Percentiles rank a stretch among this genome's conserved stretches.
Conservation (phyloP, 2,113 vertebrate genomes). For the Regulus satrapa region DNA sequence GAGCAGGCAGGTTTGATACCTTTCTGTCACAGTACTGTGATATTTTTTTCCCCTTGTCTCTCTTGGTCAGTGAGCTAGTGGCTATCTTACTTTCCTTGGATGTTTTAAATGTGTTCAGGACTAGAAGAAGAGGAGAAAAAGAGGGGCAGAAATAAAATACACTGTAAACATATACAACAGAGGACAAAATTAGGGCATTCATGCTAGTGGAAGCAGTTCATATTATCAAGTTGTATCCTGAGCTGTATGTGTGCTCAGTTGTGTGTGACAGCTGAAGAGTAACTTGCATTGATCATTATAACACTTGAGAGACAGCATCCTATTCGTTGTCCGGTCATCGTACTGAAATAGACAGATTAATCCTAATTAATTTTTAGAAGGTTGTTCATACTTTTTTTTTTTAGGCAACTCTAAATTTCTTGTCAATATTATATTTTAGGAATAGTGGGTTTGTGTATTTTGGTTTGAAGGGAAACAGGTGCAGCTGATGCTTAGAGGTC, state of each 20-base stretch:
- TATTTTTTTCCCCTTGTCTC: accelerated
- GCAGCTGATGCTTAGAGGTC: background rate
- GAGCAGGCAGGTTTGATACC: background rate
- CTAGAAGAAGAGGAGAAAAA: background rate
- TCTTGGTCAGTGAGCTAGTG: background rate
- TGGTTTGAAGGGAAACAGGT: background rate
- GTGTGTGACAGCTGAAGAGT: background rate
- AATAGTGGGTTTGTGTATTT: background rate
- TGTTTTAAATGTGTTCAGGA: background rate
- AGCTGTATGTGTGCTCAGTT: background rate
- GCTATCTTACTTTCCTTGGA: background rate
- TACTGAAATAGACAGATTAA: background rate
- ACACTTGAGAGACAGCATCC: background rate
- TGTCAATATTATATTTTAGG: background rate
- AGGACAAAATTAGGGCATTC: background rate
- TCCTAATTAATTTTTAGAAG: background rate
- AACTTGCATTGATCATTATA: background rate
- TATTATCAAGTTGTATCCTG: background rate
- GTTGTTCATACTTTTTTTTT: background rate
- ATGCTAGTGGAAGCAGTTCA: background rate
- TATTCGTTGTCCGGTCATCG: background rate
- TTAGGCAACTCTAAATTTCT: background rate
- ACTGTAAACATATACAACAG: background rate
- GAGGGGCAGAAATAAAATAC: background rate
- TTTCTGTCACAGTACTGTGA: background rate